Conservation (phyloP, 2,888 invertebrate species). For the Dynastes tityus region DNA sequence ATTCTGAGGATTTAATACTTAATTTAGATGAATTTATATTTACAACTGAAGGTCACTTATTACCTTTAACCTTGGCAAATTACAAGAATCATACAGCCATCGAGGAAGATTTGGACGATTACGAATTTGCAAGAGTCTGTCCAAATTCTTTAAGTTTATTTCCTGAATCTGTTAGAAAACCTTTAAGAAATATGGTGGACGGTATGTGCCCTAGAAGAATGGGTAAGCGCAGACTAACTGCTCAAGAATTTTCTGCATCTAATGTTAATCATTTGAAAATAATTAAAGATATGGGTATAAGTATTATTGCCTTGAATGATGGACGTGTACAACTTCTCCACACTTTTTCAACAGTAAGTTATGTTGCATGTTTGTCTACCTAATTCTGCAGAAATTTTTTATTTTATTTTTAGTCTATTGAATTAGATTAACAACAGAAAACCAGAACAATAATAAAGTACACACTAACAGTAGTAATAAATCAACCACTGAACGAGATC, state of each 20-base stretch:
- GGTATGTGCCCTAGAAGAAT: constrained; percentile 82
- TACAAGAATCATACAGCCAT: constrained; percentile 73
- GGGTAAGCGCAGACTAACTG: constrained; percentile 77
- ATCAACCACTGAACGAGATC: no score
- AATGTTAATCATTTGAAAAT: constrained; percentile 91
- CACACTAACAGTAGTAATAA: no score
- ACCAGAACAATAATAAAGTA: no score
- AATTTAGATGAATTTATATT: constrained; percentile 91
- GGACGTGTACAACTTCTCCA: constrained; percentile 95
- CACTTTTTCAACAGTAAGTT: constrained; percentile 86
- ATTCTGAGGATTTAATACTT: constrained; percentile 86
- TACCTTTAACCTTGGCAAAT: constrained; percentile 88
- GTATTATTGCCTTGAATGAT: constrained; percentile 89
- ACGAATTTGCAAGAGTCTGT: constrained; percentile 80
- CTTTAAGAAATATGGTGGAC: constrained; percentile 88
- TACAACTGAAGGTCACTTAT: constrained; percentile 95
- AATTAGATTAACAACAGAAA: no score
- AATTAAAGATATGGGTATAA: constrained; percentile 95
- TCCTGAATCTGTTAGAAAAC: constrained; percentile 87
- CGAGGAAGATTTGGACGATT: constrained; percentile 75
- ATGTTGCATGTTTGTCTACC: background rate
- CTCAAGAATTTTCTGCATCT: constrained; percentile 80
- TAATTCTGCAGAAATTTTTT: no score
- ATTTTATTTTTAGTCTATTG: no score
- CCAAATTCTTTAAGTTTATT: constrained; percentile 89